A percentile compares a stretch with the other conserved stretches of the same genome.
Conservation (phyloP, 2,888 invertebrate species). For the Brenthis ino region DNA sequence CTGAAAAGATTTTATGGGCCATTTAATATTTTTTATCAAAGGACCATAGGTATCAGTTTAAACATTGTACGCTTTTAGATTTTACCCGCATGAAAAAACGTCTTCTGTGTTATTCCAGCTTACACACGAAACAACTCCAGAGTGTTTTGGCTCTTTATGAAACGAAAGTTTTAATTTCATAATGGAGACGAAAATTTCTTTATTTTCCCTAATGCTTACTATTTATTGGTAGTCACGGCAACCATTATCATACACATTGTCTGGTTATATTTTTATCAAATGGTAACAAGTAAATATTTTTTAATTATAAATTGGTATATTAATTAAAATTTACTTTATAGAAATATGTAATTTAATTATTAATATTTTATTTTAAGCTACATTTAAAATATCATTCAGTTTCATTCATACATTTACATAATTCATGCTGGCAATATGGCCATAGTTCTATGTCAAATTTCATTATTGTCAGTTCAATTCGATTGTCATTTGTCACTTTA, state of each 20-base stretch:
- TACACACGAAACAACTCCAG: constrained; percentile 92
- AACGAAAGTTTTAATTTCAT: constrained; percentile 93
- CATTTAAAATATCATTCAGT: background rate
- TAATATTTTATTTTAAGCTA: too few relatives aligned
- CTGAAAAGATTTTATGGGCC: constrained; percentile 68
- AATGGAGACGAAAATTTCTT: constrained; percentile 8
- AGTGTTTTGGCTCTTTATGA: constrained; percentile 88
- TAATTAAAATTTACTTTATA: too few relatives aligned
- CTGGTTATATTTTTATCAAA: too few relatives aligned
- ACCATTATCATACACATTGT: background rate
- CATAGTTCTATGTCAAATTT: background rate
- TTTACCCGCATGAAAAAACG: constrained; percentile 93
- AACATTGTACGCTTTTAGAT: background rate
- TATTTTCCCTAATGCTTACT: constrained; percentile 2
- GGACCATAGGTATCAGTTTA: too few relatives aligned
- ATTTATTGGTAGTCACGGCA: constrained; percentile 25
- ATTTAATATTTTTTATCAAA: too few relatives aligned
- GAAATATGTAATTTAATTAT: too few relatives aligned
- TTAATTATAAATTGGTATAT: too few relatives aligned
- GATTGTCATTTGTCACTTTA: too few relatives aligned
- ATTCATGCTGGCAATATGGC: background rate
- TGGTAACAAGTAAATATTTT: too few relatives aligned
- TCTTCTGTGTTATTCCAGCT: constrained; percentile 98
- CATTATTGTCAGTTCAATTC: too few relatives aligned
- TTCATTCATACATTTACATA: constrained; percentile 21